Evolutionary conservation across 1,140 invertebrate genomes (phyloP).

Genomic region (Anthonomus grandis): DNA sequence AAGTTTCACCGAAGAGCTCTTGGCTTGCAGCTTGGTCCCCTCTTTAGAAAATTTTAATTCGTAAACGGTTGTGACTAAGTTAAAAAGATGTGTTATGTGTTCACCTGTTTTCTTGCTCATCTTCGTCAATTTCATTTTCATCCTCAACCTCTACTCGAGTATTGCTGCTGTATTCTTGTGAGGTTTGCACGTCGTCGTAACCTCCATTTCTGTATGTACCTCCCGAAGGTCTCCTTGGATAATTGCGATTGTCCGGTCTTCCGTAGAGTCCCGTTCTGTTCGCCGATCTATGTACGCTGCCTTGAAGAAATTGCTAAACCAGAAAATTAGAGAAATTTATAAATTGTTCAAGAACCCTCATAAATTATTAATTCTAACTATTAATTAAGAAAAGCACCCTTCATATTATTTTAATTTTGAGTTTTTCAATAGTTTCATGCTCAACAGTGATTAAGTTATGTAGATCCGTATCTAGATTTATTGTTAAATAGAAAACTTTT

Average conservation of each 20-base stretch:
- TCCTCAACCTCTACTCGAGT: background rate
- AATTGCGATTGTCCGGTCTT: conserved; percentile 13
- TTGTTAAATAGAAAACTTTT: no score
- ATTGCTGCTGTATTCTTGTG: background rate
- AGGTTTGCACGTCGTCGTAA: background rate
- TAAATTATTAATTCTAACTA: no score
- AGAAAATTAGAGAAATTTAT: conserved; percentile 5
- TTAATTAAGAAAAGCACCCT: no score
- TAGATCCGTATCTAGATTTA: no score
- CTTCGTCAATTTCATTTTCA: background rate
- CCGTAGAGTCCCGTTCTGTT: conserved; percentile 34
- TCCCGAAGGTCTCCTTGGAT: background rate
- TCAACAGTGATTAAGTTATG: no score
- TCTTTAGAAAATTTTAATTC: no score
- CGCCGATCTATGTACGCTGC: conserved; percentile 25
- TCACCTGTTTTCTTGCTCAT: conserved; percentile 1
- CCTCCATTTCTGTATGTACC: conserved; percentile 20
- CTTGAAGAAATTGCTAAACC: conserved; percentile 35
- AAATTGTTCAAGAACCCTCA: no score
- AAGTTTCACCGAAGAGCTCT: no score
- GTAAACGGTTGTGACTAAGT: no score
- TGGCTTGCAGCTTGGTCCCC: no score
- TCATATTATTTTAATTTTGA: no score
- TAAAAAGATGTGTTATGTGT: background rate
- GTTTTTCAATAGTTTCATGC: no score